A percentile compares a stretch with the other conserved stretches of the same genome.
Conservation (phyloP, 1,140 invertebrate genomes). For the Pogonognathellus flavescens region DNA sequence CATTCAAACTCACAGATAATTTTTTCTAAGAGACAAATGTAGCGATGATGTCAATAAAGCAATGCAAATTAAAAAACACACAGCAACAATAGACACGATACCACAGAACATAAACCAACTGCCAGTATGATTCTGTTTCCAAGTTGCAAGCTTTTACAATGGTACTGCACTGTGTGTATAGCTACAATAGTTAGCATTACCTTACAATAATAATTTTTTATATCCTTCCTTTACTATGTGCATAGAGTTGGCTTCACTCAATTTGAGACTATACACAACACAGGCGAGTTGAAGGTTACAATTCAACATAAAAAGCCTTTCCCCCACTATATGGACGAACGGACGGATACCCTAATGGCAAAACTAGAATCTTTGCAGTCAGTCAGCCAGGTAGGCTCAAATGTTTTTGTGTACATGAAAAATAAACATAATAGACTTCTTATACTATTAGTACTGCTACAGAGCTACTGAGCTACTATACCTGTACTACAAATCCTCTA, state of each 20-base stretch:
- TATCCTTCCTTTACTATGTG: no score
- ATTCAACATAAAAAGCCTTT: slow-evolving; percentile 1
- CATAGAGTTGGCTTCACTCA: no score
- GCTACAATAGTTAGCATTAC: background rate
- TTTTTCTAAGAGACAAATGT: background rate
- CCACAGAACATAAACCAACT: background rate
- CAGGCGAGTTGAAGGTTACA: background rate
- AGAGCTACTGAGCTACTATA: background rate
- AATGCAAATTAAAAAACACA: background rate
- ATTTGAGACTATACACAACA: no score
- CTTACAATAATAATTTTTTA: no score
- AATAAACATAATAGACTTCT: background rate
- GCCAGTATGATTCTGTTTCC: background rate
- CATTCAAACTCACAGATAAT: no score
- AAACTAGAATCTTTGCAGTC: background rate
- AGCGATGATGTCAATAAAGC: slow-evolving; percentile 6
- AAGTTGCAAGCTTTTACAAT: background rate
- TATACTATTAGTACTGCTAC: background rate
- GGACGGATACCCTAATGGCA: slow-evolving; percentile 12
- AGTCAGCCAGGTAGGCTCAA: background rate
- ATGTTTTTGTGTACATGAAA: background rate
- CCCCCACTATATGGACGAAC: background rate
- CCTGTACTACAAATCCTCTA: background rate
- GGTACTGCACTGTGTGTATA: background rate
- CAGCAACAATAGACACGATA: background rate